These are phyloP conservation scores for Loripinus fragilis DNA, from an alignment of 2,888 invertebrate genomes.

Conservation along the genomic window DNA sequence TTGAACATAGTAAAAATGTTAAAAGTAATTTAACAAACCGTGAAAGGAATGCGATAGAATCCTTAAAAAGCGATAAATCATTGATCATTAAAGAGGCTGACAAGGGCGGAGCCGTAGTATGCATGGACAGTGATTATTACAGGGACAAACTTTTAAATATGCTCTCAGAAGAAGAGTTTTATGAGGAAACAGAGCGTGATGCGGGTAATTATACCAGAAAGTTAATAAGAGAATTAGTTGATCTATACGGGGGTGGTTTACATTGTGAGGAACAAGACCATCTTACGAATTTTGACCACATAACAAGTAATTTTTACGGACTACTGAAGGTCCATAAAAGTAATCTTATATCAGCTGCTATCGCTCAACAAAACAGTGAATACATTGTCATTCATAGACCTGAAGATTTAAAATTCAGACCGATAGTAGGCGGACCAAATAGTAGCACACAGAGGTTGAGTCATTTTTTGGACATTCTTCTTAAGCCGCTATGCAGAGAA, in stretches of 20 bases:
- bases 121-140: too few relatives aligned
- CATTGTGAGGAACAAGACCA: neutral
- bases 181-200: neutral
- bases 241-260: neutral
- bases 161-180: neutral
- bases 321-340: neutral
- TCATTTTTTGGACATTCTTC: too few relatives aligned
- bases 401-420: too few relatives aligned
- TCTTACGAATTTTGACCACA: neutral
- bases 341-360: neutral
- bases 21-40: too few relatives aligned
- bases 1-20: too few relatives aligned
- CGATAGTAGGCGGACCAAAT: too few relatives aligned
- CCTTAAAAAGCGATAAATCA: too few relatives aligned
- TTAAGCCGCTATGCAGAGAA: too few relatives aligned
- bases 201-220: neutral
- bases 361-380: neutral
- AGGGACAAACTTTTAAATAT: neutral
- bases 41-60: too few relatives aligned
- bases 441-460: too few relatives aligned
- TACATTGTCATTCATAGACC: neutral
- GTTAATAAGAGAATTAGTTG: neutral
- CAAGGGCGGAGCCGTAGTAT: too few relatives aligned
- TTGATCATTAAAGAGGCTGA: too few relatives aligned
- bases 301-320: neutral